These are phyloP conservation scores for Glomeris marginata DNA, from an alignment of 2,888 invertebrate species.

Conservation along the genomic window DNA sequence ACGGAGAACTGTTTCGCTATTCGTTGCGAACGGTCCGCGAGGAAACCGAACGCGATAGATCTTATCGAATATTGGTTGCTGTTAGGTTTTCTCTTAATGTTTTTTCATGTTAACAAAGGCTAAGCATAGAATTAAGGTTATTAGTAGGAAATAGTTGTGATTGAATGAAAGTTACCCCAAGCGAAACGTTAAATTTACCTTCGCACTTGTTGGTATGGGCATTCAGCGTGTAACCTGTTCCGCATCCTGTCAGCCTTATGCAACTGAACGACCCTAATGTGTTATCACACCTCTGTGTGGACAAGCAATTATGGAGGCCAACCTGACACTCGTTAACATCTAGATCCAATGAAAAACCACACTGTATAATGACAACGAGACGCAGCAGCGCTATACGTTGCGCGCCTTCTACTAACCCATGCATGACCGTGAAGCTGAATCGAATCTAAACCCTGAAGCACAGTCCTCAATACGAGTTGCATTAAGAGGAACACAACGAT, in stretches of 20 bases:
- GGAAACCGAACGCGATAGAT: too few relatives aligned
- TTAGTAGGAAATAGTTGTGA: neutral
- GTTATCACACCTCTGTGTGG: slow-evolving; percentile 74
- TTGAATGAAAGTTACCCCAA: neutral
- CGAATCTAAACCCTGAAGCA: too few relatives aligned
- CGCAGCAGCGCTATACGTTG: too few relatives aligned
- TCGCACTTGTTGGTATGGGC: slow-evolving; percentile 72
- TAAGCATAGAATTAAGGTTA: slow-evolving; percentile 1
- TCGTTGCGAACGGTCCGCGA: too few relatives aligned
- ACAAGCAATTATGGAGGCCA: slow-evolving; percentile 51
- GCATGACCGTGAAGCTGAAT: too few relatives aligned
- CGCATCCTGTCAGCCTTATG: slow-evolving; percentile 71
- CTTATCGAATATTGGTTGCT: too few relatives aligned
- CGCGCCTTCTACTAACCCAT: too few relatives aligned
- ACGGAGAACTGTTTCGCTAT: too few relatives aligned
- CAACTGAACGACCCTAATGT: slow-evolving; percentile 77
- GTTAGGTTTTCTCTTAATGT: too few relatives aligned
- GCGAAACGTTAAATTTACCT: slow-evolving; percentile 37
- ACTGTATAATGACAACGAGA: too few relatives aligned
- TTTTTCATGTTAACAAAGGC: too few relatives aligned
- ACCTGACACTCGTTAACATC: slow-evolving; percentile 75
- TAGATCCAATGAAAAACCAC: slow-evolving; percentile 22
- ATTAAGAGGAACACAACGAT: slow-evolving; percentile 15
- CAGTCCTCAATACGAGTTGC: too few relatives aligned
- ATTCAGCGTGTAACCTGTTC: slow-evolving; percentile 91